A percentile compares a stretch with the other conserved stretches of the same genome.
These are phyloP conservation scores for Erebia epiphron DNA, from an alignment of 2,888 invertebrate genomes.

Conservation along the genomic window DNA sequence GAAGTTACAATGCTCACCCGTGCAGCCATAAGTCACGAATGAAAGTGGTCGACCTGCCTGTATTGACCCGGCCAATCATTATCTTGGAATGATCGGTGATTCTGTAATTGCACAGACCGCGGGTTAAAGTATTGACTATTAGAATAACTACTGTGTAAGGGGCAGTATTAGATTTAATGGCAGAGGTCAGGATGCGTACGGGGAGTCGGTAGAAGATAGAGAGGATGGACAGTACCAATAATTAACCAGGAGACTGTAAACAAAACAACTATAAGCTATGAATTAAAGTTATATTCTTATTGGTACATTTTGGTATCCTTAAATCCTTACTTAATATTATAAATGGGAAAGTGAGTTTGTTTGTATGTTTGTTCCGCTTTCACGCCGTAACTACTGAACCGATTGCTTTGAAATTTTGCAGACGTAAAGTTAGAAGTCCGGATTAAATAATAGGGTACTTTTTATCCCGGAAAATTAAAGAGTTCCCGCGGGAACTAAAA, in stretches of 20 bases:
- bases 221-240: neutral
- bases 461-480: too few relatives aligned
- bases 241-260: neutral
- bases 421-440: too few relatives aligned
- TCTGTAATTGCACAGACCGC: constrained; percentile 20
- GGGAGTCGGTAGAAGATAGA: neutral
- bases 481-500: too few relatives aligned
- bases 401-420: too few relatives aligned
- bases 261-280: neutral
- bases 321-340: too few relatives aligned
- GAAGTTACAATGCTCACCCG: constrained; percentile 41
- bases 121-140: constrained; percentile 27
- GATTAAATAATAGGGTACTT: too few relatives aligned
- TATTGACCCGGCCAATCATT: constrained; percentile 34
- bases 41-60: constrained; percentile 41
- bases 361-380: too few relatives aligned
- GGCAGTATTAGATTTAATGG: neutral
- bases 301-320: neutral
- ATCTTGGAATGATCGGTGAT: constrained; percentile 26
- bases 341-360: too few relatives aligned
- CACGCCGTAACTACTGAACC: too few relatives aligned
- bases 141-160: constrained; percentile 25
- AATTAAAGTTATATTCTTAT: neutral
- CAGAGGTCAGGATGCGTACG: constrained; percentile 18
- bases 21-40: constrained; percentile 42